Evolutionary conservation across 2,113 vertebrate genomes (phyloP).

Genomic region (Hippolais icterina): DNA sequence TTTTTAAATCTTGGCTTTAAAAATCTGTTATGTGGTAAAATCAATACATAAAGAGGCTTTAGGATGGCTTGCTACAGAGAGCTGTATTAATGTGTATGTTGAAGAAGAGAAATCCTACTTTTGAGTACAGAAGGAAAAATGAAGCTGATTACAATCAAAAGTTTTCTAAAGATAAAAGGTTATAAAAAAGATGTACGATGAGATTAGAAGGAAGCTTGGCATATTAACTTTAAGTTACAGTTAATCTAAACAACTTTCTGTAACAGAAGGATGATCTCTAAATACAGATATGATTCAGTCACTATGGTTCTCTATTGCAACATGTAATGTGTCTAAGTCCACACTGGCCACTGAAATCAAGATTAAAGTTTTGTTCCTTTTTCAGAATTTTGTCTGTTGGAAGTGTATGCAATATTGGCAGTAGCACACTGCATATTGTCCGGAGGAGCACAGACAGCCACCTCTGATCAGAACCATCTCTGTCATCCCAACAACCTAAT

Average conservation of each 20-base stretch:
- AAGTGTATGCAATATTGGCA: neutral
- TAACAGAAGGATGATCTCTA: conserved; percentile 4
- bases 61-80: neutral
- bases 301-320: neutral
- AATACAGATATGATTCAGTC: conserved; percentile 9
- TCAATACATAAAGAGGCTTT: neutral
- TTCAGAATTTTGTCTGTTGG: neutral
- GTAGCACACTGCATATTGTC: neutral
- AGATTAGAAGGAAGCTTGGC: neutral
- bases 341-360: neutral
- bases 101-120: neutral
- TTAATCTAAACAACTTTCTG: neutral
- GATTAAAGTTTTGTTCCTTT: neutral
- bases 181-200: neutral
- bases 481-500: neutral
- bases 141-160: neutral
- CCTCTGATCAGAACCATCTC: neutral
- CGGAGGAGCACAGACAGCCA: neutral
- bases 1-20: neutral
- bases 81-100: neutral
- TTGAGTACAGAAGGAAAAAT: neutral
- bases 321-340: neutral
- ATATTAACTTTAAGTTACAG: neutral
- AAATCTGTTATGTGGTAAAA: neutral
- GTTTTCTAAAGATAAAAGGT: neutral